Evolutionary conservation across 2,888 invertebrate species (phyloP).

Genomic region (Torymus tubicola): DNA sequence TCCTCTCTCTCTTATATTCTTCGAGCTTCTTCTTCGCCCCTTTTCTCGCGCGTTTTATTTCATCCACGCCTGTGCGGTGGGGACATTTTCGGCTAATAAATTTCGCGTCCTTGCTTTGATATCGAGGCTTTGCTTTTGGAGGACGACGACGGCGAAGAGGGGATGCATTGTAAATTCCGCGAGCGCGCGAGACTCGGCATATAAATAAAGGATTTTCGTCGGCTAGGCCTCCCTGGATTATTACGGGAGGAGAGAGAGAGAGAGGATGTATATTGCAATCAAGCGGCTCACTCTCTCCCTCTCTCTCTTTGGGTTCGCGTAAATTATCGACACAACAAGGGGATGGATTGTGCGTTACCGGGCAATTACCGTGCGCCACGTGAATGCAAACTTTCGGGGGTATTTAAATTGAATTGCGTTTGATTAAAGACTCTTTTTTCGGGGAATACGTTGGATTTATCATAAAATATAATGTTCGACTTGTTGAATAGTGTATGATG

Average conservation of each 20-base stretch:
- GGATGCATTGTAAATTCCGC: constrained; percentile 39
- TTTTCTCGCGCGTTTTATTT: constrained; percentile 37
- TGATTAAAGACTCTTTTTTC: no score
- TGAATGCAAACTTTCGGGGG: no score
- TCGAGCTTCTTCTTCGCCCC: not conserved
- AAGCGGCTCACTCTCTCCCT: not conserved
- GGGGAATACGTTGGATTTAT: no score
- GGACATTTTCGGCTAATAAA: constrained; percentile 51
- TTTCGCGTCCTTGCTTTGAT: constrained; percentile 46
- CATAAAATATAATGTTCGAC: no score
- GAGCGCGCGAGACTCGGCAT: constrained; percentile 19
- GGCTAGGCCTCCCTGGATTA: constrained; percentile 24
- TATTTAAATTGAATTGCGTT: no score
- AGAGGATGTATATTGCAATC: constrained; percentile 43
- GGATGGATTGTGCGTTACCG: not conserved
- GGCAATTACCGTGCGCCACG: no score
- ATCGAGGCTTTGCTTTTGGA: constrained; percentile 41
- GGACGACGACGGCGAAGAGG: not conserved
- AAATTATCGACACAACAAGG: constrained; percentile 17
- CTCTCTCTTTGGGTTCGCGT: constrained; percentile 14
- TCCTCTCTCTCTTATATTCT: not conserved
- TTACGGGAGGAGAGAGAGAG: constrained; percentile 45
- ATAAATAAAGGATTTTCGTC: constrained; percentile 56
- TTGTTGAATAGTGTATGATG: no score
- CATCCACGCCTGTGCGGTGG: not conserved